These are phyloP conservation scores for Mamestra configurata DNA, from an alignment of 1,140 invertebrate species.

Conservation along the genomic window DNA sequence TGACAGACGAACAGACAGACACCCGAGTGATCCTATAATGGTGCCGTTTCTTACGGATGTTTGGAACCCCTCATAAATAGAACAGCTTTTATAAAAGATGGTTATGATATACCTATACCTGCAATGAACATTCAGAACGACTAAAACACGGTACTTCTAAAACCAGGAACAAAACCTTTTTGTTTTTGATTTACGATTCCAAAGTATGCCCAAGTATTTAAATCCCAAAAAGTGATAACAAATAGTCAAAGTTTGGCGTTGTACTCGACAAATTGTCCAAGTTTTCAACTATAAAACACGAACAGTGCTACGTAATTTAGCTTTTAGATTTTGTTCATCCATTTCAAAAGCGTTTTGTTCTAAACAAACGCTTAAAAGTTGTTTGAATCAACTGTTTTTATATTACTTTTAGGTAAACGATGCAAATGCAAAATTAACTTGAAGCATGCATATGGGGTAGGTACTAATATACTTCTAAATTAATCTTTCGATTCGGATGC, in stretches of 20 bases:
- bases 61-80: too few species aligned
- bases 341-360: constrained; percentile 22
- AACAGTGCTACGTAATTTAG: background rate
- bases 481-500: too few species aligned
- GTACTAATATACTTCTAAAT: too few species aligned
- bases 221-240: constrained; percentile 58
- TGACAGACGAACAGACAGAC: too few species aligned
- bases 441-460: too few species aligned
- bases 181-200: constrained; percentile 48
- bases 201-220: constrained; percentile 56
- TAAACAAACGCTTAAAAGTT: background rate
- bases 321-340: constrained; percentile 18
- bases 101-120: too few species aligned
- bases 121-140: background rate
- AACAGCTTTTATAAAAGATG: too few species aligned
- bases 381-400: background rate
- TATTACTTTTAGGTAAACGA: background rate
- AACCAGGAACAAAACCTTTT: constrained; percentile 13
- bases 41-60: too few species aligned
- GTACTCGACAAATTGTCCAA: constrained; percentile 48
- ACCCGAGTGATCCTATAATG: too few species aligned
- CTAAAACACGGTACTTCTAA: constrained; percentile 7
- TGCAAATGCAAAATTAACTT: too few species aligned
- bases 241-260: constrained; percentile 53
- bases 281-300: constrained; percentile 38